These are phyloP conservation scores for Hippocampus barbouri DNA, from an alignment of 2,113 vertebrate species.

Conservation along the genomic window DNA sequence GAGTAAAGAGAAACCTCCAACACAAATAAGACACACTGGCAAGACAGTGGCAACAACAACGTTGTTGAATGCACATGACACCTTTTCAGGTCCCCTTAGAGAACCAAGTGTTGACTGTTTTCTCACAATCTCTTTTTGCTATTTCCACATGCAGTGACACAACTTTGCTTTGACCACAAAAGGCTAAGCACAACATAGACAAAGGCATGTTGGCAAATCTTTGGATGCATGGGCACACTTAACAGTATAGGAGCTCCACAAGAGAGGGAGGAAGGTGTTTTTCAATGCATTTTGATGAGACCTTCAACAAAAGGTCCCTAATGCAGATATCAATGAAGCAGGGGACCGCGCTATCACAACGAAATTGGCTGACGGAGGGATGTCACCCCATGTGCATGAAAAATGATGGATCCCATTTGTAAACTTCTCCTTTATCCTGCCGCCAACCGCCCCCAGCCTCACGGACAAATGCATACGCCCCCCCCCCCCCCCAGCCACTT, in stretches of 20 bases:
- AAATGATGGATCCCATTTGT: conserved; percentile 79
- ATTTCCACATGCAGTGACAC: conserved; percentile 50
- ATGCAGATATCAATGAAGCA: conserved; percentile 79
- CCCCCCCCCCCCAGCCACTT: not conserved
- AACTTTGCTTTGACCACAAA: conserved; percentile 44
- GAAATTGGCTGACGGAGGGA: conserved; percentile 75
- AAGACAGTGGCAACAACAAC: too few species aligned
- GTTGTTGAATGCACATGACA: too few species aligned
- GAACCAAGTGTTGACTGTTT: conserved; percentile 28
- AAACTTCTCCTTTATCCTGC: conserved; percentile 51
- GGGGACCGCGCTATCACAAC: conserved; percentile 68
- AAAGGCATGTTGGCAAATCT: conserved; percentile 74
- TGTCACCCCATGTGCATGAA: conserved; percentile 73
- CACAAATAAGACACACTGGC: too few species aligned
- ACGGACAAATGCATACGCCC: conserved; percentile 9
- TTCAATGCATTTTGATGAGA: conserved; percentile 84
- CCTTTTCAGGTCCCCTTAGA: not conserved
- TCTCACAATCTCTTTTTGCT: conserved; percentile 20
- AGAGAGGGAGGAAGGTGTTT: conserved; percentile 62
- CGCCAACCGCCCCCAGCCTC: conserved; percentile 22
- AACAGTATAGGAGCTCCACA: conserved; percentile 61
- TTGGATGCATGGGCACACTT: conserved; percentile 52
- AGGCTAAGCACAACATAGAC: conserved; percentile 71
- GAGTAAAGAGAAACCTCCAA: too few species aligned
- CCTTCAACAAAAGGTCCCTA: conserved; percentile 79